phyloP scores from a whole-genome alignment of 2,797 vertebrate genomes.

The Artibeus jamaicensis region DNA sequence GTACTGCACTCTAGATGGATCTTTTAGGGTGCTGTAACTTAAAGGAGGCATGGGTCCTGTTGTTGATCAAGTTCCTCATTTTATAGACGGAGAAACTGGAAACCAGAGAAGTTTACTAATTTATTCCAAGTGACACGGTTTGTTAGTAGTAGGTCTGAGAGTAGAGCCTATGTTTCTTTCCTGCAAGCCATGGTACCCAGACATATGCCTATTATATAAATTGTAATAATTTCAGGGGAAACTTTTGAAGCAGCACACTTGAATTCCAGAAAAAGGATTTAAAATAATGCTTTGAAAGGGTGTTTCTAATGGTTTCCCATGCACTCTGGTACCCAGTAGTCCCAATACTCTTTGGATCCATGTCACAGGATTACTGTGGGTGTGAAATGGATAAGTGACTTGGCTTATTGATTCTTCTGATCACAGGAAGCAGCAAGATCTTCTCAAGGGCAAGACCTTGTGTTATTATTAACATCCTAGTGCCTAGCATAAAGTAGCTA shows the following conservation, averaged over 20 bases:
- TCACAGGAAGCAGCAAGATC: neutral
- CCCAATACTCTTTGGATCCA: neutral
- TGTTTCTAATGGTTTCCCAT: neutral
- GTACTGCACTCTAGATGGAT: neutral
- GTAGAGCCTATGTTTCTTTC: neutral
- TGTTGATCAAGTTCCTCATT: neutral
- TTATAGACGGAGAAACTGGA: neutral
- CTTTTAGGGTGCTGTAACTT: neutral
- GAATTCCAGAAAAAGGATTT: neutral
- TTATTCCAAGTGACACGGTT: neutral
- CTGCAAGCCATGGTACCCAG: neutral
- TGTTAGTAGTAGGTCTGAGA: neutral
- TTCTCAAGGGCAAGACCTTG: neutral
- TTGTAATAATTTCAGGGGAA: neutral
- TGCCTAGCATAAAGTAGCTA: neutral
- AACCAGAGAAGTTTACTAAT: neutral
- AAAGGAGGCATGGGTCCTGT: neutral
- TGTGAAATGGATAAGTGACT: neutral
- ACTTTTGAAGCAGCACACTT: conserved; percentile 5
- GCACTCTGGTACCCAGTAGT: neutral
- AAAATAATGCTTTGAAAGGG: neutral
- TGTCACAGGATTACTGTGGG: neutral
- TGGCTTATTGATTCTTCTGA: neutral
- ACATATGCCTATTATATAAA: neutral
- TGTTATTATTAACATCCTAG: neutral